Base-by-base conservation (phyloP, 35 echinoderm and acorn worm genomes). In the Ptychodera flava region DNA sequence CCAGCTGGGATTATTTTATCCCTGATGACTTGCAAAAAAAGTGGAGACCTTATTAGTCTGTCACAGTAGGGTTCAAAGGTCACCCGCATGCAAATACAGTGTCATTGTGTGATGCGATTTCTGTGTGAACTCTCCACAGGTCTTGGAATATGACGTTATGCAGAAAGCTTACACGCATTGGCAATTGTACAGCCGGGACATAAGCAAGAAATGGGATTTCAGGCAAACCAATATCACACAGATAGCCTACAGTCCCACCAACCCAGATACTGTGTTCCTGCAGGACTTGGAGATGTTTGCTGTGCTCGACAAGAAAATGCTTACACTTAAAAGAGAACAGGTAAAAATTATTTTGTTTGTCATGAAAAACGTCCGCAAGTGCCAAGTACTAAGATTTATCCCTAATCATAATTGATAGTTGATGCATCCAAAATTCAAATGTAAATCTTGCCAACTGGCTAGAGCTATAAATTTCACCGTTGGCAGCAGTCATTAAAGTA, bases 141-240 rank as follows among this genome's bases (percentile, higher is more conserved):
- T 83, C 2, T 34, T 36, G 35, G 82, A 83, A n/a, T 83, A 83
- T 30, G 37, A 83, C 82, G n/a, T 83, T 1, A 36, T 36, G 29
- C 32, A 37, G 82, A 83, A 83, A 31, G 34, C 32, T 22, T 83
- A 83, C 28, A 37, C 82, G 1, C 16, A 83, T 22, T 83, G 82
- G 82, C 33, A 28, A 16, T 10, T 31, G 35, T 1, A 34, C 35
- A 34, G 34, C 0, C 32, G 37, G 30, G 0, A n/a, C 10, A 30
- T 33, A 14, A 83, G 37, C 16, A 1, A 36, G 1, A 34, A 83
- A 36, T 35, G 30, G 10, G 35, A 33, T 2, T 35, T 29, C 33
- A 28, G 34, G 35, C 30, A 28, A 83, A 36, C 33, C 35, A 29
- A 36, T 1, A 1, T 0, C 35, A 83, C 34, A 36, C 32, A 30